Conservation (phyloP, 2,888 invertebrate genomes). For the Melinaea marsaeus region DNA sequence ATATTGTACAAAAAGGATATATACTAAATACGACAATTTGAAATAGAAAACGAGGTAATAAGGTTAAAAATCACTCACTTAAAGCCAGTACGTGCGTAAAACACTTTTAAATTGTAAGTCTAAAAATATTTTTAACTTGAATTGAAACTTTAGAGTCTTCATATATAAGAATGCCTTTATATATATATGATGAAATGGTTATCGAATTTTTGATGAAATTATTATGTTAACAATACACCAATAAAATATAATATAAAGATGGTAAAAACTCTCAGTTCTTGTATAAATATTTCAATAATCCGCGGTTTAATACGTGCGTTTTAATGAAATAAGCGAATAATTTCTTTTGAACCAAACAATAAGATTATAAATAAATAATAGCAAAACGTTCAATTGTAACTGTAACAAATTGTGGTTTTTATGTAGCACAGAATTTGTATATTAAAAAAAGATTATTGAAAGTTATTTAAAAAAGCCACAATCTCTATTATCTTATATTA, state of each 20-base stretch:
- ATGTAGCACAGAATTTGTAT: slow-evolving; percentile 1
- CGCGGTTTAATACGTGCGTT: slow-evolving; percentile 34
- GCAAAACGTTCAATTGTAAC: slow-evolving; percentile 1
- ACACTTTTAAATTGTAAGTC: background rate
- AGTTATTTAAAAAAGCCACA: background rate
- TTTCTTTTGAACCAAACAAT: slow-evolving; percentile 35
- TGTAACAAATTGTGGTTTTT: slow-evolving; percentile 4
- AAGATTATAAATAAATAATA: slow-evolving; percentile 12
- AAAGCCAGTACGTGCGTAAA: slow-evolving; percentile 8
- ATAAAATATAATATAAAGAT: slow-evolving; percentile 11
- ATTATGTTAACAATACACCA: too few relatives aligned
- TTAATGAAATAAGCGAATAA: slow-evolving; percentile 33
- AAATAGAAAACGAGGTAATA: slow-evolving; percentile 14
- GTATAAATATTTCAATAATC: slow-evolving; percentile 29
- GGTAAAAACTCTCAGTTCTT: slow-evolving; percentile 37
- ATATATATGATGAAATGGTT: background rate
- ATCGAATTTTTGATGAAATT: too few relatives aligned
- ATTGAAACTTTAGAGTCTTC: slow-evolving; percentile 11
- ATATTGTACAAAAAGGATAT: background rate
- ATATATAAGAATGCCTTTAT: background rate
- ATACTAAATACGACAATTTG: background rate
- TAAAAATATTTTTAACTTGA: background rate
- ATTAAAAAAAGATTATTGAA: background rate
- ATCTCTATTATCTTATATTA: background rate
- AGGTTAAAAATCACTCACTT: slow-evolving; percentile 16